Base-by-base conservation (phyloP, 2,888 invertebrate genomes). In the Eupelmus urozonus region DNA sequence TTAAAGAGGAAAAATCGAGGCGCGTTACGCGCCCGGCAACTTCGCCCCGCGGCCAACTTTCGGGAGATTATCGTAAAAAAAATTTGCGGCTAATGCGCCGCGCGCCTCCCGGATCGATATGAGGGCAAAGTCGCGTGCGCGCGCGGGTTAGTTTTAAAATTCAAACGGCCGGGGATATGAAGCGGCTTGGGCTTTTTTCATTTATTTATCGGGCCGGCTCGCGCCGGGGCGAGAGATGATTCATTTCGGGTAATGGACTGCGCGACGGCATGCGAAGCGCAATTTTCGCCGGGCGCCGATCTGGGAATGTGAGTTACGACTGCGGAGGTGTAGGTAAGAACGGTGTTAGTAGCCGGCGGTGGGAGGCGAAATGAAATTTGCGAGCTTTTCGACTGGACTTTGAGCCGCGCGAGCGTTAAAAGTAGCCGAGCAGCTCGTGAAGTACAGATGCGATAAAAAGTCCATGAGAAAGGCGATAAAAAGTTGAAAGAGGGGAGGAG, bases 41-140 rank as follows among this genome's bases (percentile, higher is more conserved):
- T 40, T 1, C 27, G 4, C 13, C 25, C 2, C 9, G 9, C 9
- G 34, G 34, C 5, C 25, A 18, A 34, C 25, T 42, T 40, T 13
- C 3, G 16, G 13, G 23, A 9, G 40, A 72, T 72, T 63, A 63
- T 72, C 72, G 72, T 72, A 66, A 74, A 65, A 74, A 53, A 63
- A 65, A 49, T 74, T 66, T 66, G 66, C 59, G 23, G 66, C 65
- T 65, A 65, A 74, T 74, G 74, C 74, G 34, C 16, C 49, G 16
- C 49, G 49, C 49, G 49, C 63, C 27, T 18, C 18, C 16, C 45
- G 45, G 49, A 25, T 40, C 29, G 45, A 65, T 53, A 7, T 3
- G 23, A 40, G 18, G 40, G 18, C 18, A 45, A 45, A 45, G 9
- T 45, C 13, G 45, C 45, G 13, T 13, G 13, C 45, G 13, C 45